A percentile compares a stretch with the other conserved stretches of the same genome.
Conservation (phyloP, 2,113 vertebrate genomes). For the Rhinolophus ferrumequinum region DNA sequence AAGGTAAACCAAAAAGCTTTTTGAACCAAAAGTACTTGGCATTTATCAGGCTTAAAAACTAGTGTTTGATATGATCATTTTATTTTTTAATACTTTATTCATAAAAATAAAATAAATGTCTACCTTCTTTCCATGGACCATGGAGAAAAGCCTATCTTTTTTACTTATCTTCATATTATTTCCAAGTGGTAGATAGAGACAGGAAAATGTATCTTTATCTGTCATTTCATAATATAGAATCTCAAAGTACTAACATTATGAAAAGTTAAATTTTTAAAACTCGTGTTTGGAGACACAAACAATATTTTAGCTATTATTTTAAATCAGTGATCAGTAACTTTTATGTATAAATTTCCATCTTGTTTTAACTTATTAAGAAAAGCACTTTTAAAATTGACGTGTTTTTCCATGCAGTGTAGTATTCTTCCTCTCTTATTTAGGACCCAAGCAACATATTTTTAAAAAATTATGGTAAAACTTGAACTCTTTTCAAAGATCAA, state of each 20-base stretch:
- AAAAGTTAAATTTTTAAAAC: not conserved
- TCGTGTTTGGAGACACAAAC: constrained; percentile 42
- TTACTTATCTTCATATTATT: constrained; percentile 39
- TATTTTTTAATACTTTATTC: constrained; percentile 35
- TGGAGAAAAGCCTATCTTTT: not conserved
- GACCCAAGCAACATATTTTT: not conserved
- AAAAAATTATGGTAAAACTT: not conserved
- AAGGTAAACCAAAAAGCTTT: constrained; percentile 69
- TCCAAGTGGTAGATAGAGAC: not conserved
- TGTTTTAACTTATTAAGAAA: constrained; percentile 54
- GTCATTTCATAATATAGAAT: not conserved
- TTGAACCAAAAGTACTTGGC: not conserved
- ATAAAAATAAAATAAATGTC: constrained; percentile 48
- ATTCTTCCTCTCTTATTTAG: not conserved
- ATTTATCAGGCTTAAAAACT: constrained; percentile 43
- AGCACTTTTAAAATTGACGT: not conserved
- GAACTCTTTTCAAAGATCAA: not conserved
- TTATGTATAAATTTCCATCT: constrained; percentile 16
- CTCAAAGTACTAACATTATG: constrained; percentile 9
- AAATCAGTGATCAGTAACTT: constrained; percentile 17
- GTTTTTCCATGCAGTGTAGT: not conserved
- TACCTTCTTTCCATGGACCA: not conserved
- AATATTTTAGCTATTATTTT: not conserved
- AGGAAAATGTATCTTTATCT: constrained; percentile 17
- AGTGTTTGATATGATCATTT: not conserved